Percentiles rank a stretch among this genome's conserved stretches.
phyloP scores from a whole-genome alignment of 2,888 invertebrate species.

The Phortica magna region DNA sequence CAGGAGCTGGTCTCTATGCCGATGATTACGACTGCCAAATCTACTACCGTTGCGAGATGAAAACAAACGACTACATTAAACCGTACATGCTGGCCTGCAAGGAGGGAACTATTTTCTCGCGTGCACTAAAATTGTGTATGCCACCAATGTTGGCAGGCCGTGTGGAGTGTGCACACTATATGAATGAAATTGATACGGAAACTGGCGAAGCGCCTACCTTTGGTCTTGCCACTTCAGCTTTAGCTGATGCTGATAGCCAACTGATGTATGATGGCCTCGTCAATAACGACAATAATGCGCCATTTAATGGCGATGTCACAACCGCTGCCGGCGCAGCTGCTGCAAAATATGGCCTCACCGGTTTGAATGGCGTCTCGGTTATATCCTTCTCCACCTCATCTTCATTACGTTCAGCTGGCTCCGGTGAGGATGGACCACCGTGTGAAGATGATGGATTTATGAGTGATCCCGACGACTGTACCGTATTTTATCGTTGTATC shows the following conservation, averaged over 20 bases:
- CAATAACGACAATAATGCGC: slow-evolving; percentile 52
- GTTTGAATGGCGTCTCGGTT: slow-evolving; percentile 75
- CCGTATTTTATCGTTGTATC: slow-evolving; percentile 88
- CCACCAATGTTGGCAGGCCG: slow-evolving; percentile 84
- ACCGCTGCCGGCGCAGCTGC: slow-evolving; percentile 58
- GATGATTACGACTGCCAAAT: slow-evolving; percentile 85
- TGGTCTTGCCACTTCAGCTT: slow-evolving; percentile 27
- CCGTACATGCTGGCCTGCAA: slow-evolving; percentile 86
- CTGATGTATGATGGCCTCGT: slow-evolving; percentile 58
- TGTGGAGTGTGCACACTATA: slow-evolving; percentile 81
- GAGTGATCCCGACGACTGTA: slow-evolving; percentile 84
- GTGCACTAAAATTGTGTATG: slow-evolving; percentile 83
- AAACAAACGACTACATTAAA: slow-evolving; percentile 79
- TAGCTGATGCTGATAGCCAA: slow-evolving; percentile 58
- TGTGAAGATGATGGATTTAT: slow-evolving; percentile 86
- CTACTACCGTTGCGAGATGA: slow-evolving; percentile 87
- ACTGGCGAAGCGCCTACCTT: slow-evolving; percentile 23
- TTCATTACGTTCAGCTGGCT: slow-evolving; percentile 62
- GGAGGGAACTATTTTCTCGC: slow-evolving; percentile 87
- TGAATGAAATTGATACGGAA: slow-evolving; percentile 72
- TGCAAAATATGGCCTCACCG: slow-evolving; percentile 66
- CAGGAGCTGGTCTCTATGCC: slow-evolving; percentile 84
- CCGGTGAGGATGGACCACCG: slow-evolving; percentile 57
- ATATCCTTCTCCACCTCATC: slow-evolving; percentile 76
- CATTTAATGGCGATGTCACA: slow-evolving; percentile 54